phyloP scores from a whole-genome alignment of 2,888 invertebrate species.

The Helobdella robusta region DNA sequence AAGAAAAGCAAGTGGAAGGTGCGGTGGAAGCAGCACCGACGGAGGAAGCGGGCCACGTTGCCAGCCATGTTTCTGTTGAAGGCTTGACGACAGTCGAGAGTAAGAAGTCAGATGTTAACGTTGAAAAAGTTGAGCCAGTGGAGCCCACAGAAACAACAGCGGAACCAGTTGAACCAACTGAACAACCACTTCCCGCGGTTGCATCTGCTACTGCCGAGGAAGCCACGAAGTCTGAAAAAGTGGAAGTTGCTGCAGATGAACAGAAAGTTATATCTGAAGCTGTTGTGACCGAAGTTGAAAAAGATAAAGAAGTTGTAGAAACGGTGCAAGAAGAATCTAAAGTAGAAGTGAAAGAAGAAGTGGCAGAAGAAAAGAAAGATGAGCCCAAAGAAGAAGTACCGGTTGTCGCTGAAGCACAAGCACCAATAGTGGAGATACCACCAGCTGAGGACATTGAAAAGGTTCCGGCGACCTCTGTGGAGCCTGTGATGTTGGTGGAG shows the following conservation, averaged over 20 bases:
- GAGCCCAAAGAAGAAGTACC: not conserved
- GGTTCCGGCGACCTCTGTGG: not conserved
- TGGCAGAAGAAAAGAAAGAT: not conserved
- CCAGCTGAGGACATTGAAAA: not conserved
- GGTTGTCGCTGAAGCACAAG: not conserved
- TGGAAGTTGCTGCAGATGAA: not conserved
- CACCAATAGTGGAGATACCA: not conserved
- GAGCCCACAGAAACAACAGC: too few species aligned
- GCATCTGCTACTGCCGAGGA: not conserved
- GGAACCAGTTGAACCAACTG: too few species aligned
- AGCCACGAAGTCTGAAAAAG: not conserved
- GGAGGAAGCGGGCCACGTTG: not conserved
- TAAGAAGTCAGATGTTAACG: not conserved
- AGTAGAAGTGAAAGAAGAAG: not conserved
- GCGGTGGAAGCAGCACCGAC: not conserved
- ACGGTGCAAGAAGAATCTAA: not conserved
- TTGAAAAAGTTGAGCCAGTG: not conserved
- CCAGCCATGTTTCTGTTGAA: not conserved
- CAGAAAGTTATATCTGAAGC: not conserved
- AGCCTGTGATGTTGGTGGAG: too few species aligned
- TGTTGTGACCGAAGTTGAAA: not conserved
- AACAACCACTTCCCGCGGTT: too few species aligned
- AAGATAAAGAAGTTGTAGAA: constrained; percentile 2
- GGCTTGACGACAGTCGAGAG: not conserved
- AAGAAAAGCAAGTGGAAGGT: not conserved